phyloP scores from a whole-genome alignment of 2,888 invertebrate species.

The Auanema freiburgensis region DNA sequence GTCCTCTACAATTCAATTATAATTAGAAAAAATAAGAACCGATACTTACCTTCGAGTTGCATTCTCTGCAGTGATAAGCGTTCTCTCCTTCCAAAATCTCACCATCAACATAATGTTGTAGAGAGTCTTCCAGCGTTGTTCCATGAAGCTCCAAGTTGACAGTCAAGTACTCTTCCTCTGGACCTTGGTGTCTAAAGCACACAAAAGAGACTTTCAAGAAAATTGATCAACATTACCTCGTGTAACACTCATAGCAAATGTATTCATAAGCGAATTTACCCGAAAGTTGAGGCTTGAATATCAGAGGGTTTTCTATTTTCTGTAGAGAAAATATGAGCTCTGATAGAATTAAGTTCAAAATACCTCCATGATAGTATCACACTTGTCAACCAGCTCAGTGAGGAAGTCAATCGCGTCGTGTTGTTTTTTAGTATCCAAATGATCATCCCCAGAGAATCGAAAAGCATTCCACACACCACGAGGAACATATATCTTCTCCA shows the following conservation, averaged over 20 bases:
- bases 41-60: constrained; percentile 67
- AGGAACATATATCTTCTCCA: constrained; percentile 68
- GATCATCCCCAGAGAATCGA: constrained; percentile 68
- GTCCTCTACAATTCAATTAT: constrained; percentile 65
- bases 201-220: not conserved
- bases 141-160: constrained; percentile 35
- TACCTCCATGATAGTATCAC: constrained; percentile 68
- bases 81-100: constrained; percentile 70
- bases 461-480: constrained; percentile 69
- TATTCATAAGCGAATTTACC: constrained; percentile 70
- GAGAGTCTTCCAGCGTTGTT: constrained; percentile 31
- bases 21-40: not conserved
- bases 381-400: constrained; percentile 68
- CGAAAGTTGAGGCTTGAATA: constrained; percentile 68
- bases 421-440: constrained; percentile 69
- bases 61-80: constrained; percentile 70
- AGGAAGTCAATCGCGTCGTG: constrained; percentile 70
- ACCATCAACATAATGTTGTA: constrained; percentile 70
- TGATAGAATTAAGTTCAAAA: constrained; percentile 1
- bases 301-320: constrained; percentile 65
- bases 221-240: constrained; percentile 63
- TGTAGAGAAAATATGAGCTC: constrained; percentile 37
- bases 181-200: constrained; percentile 28
- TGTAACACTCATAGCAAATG: constrained; percentile 70
- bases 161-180: constrained; percentile 35